These are phyloP conservation scores for Gymnoscopelus microlampas DNA, from an alignment of 2,797 vertebrate genomes.

Conservation along the genomic window DNA sequence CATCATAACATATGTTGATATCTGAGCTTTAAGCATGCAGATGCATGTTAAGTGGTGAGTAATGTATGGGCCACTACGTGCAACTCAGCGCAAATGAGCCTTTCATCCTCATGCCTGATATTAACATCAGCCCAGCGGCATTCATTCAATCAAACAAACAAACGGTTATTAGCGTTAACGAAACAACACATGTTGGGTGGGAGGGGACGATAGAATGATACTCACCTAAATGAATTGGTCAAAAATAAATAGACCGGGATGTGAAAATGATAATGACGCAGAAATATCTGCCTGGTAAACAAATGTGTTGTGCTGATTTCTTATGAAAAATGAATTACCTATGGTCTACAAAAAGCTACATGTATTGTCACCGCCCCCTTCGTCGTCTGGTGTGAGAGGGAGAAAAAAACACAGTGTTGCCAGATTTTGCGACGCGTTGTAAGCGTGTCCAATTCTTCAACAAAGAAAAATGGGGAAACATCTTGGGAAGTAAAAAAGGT, in stretches of 20 bases:
- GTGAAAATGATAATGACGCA: conserved; percentile 13
- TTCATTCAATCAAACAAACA: conserved; percentile 36
- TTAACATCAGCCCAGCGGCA: neutral
- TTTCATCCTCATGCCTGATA: neutral
- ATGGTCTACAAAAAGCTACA: conserved; percentile 40
- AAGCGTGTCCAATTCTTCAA: too few species aligned
- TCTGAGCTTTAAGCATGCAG: neutral
- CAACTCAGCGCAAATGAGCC: neutral
- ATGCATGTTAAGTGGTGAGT: rapidly evolving
- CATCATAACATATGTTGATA: neutral
- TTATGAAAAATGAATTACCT: conserved; percentile 32
- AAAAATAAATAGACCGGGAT: conserved; percentile 11
- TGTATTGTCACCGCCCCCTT: conserved; percentile 68
- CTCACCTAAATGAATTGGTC: conserved; percentile 62
- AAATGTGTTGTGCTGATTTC: conserved; percentile 22
- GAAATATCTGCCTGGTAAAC: neutral
- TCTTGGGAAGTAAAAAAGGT: too few species aligned
- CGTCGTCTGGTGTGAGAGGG: conserved; percentile 49
- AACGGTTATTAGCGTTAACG: conserved; percentile 9
- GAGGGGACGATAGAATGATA: conserved; percentile 41
- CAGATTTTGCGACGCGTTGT: too few species aligned
- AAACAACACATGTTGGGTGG: conserved; percentile 44
- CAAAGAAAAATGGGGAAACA: too few species aligned
- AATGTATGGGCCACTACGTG: neutral
- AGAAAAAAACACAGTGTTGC: neutral